Percentiles rank a stretch among this genome's conserved stretches.
These are phyloP conservation scores for Spodoptera frugiperda DNA, from an alignment of 1,140 invertebrate species.

Conservation along the genomic window DNA sequence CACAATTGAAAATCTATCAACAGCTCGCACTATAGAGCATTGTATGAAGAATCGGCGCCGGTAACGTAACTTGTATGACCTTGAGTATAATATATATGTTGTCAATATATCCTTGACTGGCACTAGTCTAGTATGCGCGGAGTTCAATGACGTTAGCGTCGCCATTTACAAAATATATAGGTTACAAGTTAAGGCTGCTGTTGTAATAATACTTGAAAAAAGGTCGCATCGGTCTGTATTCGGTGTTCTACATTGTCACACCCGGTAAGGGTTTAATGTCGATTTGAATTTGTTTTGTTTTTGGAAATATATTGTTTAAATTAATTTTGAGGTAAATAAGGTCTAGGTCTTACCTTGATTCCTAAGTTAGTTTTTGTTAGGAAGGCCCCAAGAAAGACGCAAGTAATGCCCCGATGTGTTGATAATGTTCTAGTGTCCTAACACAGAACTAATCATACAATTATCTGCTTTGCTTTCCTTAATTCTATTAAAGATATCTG, in stretches of 20 bases:
- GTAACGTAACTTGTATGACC: constrained; percentile 16
- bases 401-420: no score
- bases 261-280: constrained; percentile 19
- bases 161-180: constrained; percentile 28
- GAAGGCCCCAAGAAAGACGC: no score
- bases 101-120: constrained; percentile 27
- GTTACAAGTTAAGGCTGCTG: constrained; percentile 19
- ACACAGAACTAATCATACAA: no score
- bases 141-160: constrained; percentile 33
- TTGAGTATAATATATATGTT: neutral
- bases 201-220: constrained; percentile 27
- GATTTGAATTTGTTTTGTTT: constrained; percentile 12
- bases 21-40: no score
- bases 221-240: constrained; percentile 27
- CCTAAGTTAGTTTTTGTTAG: no score
- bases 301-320: neutral
- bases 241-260: constrained; percentile 1
- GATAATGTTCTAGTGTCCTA: no score
- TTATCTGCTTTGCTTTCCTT: no score
- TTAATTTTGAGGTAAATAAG: no score
- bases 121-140: neutral
- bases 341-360: no score
- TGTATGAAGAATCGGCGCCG: neutral
- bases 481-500: no score
- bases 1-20: no score